Evolutionary conservation across 2,797 vertebrate species (phyloP).

Genomic region (Myotis myotis): DNA sequence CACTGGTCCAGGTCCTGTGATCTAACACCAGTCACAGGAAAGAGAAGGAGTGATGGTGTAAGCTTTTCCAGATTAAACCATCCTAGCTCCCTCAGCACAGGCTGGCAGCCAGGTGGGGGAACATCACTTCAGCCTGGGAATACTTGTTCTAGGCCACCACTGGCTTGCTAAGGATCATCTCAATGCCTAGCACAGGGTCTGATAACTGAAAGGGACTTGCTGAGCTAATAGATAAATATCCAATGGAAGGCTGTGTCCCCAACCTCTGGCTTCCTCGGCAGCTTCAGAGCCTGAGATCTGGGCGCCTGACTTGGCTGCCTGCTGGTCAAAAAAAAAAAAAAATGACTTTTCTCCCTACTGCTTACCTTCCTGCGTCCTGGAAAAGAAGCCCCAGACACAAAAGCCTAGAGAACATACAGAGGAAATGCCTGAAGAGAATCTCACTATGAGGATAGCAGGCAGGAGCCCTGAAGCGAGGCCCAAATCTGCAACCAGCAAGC

Average conservation of each 20-base stretch:
- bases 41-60: not conserved
- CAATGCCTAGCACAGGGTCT: not conserved
- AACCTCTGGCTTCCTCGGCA: not conserved
- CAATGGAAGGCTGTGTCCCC: not conserved
- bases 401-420: not conserved
- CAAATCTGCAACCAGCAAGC: not conserved
- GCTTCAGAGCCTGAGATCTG: not conserved
- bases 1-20: not conserved
- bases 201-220: not conserved
- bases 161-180: not conserved
- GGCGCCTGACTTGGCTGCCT: not conserved
- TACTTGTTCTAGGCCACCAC: not conserved
- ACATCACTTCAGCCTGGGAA: not conserved
- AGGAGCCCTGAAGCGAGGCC: not conserved
- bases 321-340: not conserved
- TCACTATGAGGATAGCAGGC: not conserved
- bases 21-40: not conserved
- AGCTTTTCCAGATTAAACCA: not conserved
- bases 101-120: not conserved
- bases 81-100: accelerated
- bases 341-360: not conserved
- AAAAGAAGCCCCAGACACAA: not conserved
- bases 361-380: not conserved
- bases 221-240: not conserved
- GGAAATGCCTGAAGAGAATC: not conserved